Evolutionary conservation across 2,113 vertebrate genomes (phyloP), one percentile per base, ranked within the genome.

Genomic region (Anolis sagrei): DNA sequence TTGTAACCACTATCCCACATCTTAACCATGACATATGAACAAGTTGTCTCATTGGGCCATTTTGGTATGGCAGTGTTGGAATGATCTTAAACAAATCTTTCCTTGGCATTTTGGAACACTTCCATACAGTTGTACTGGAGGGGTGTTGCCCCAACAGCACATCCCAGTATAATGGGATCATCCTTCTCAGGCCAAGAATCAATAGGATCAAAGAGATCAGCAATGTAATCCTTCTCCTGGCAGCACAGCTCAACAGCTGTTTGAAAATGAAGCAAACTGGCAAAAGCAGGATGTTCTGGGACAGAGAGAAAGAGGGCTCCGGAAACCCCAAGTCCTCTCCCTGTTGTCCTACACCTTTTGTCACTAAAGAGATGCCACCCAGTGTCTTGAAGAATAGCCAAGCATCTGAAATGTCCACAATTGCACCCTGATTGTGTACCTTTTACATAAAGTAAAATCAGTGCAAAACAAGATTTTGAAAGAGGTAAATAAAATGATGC

Each of bases 121-220:
- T 61, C 34, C 49, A 51, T 70, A 54, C 64, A 23, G 2, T 32
- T 86, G 51, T 58, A 32, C 81, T 61, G 32, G 14, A 14, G 48
- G 34, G 13, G n/a, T 32, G 9, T 75, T 61, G 48, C 51, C 36
- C 34, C 84, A 61, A 29, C 36, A 80, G 54, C n/a, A 73, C 68
- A 74, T 21, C 74, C 39, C 39, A 80, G 1, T 80, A n/a, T 86
- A 86, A 86, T 86, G 77, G 54, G 84, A 86, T 86, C 84, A 86
- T 86, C 69, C 69, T 74, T 74, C 68, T 86, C 77, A 66, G 78
- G 34, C 77, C 54, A 86, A 80, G 84, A 80, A 80, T 86, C 69
- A 86, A 80, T 36, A 75, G 84, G 84, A 80, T 86, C 77, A 86
- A 51, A 74, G 39, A 80, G 84, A 86, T 86, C 84, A 86, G 58